Conservation (phyloP, 2,888 invertebrate species). For the Dasysyrphus tricinctus region DNA sequence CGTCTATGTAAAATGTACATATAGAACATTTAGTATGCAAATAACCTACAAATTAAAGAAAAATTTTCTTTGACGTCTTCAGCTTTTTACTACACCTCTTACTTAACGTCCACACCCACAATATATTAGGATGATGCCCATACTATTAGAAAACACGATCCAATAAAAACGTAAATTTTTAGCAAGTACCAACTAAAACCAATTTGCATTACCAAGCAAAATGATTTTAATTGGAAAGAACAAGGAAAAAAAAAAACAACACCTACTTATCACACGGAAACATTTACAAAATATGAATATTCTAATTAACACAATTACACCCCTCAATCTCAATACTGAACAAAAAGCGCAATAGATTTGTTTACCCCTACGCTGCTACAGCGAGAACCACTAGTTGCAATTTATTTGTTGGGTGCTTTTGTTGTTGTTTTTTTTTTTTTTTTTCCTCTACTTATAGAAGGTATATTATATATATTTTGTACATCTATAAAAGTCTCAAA, state of each 20-base stretch:
- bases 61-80: neutral
- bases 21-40: neutral
- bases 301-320: constrained; percentile 61
- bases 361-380: neutral
- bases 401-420: constrained; percentile 18
- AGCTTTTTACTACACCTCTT: neutral
- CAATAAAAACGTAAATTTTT: constrained; percentile 31
- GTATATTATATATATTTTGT: neutral
- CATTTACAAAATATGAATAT: constrained; percentile 53
- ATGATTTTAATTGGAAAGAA: constrained; percentile 41
- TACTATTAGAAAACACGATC: constrained; percentile 11
- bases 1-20: too few relatives aligned
- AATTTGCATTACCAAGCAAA: constrained; percentile 53
- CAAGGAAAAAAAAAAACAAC: constrained; percentile 11
- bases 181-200: constrained; percentile 27
- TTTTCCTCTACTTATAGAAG: neutral
- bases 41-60: neutral
- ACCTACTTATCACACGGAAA: constrained; percentile 56
- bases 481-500: neutral
- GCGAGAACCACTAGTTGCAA: neutral
- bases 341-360: constrained; percentile 59
- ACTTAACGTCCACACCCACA: constrained; percentile 3
- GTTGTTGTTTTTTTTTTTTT: neutral
- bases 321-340: constrained; percentile 26
- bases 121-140: too few relatives aligned